Evolutionary conservation across 2,888 invertebrate species (phyloP).

Genomic region (Eugnorisma glareosa): DNA sequence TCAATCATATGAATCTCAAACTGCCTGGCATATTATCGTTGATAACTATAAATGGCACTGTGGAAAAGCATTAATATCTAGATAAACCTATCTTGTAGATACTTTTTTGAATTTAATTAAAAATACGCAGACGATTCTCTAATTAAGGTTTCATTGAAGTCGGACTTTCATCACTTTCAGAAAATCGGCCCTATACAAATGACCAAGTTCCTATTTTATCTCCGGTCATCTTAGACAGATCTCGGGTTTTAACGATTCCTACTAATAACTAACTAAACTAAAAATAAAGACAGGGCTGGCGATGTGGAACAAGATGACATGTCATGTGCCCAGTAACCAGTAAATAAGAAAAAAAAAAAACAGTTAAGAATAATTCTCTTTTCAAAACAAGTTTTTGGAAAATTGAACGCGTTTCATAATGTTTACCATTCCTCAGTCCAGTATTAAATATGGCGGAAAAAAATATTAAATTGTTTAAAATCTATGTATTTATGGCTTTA

Average conservation of each 20-base stretch:
- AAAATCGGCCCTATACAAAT: conserved; percentile 64
- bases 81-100: background rate
- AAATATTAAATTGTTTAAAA: conserved; percentile 67
- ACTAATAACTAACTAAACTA: conserved; percentile 65
- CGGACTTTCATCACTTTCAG: conserved; percentile 10
- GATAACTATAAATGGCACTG: background rate
- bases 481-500: conserved; percentile 74
- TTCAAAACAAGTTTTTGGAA: conserved; percentile 23
- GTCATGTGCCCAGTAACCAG: conserved; percentile 19
- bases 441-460: conserved; percentile 77
- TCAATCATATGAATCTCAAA: conserved; percentile 60
- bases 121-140: conserved; percentile 29
- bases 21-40: conserved; percentile 25
- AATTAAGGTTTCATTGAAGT: conserved; percentile 2
- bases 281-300: conserved; percentile 67
- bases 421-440: conserved; percentile 84
- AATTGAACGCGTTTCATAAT: conserved; percentile 45
- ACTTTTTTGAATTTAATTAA: conserved; percentile 11
- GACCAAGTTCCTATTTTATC: conserved; percentile 64
- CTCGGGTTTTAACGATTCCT: conserved; percentile 70
- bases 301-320: conserved; percentile 29
- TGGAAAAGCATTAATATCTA: background rate
- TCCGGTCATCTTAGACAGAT: conserved; percentile 67
- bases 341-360: conserved; percentile 15
- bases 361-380: background rate